Evolutionary conservation across 1,140 invertebrate species (phyloP).

Genomic region (Batillaria attramentaria): DNA sequence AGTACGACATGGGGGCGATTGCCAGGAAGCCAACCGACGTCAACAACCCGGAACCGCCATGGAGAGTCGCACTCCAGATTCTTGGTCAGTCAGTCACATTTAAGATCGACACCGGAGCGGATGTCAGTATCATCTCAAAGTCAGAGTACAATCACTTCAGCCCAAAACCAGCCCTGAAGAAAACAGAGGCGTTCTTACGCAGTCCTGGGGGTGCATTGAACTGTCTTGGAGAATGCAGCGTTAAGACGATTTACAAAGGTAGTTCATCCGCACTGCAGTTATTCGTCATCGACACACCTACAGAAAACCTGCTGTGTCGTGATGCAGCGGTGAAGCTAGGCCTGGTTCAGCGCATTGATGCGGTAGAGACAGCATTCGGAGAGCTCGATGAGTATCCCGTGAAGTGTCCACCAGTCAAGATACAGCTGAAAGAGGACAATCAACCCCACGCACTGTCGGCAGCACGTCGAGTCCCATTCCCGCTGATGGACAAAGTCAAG

Average conservation of each 20-base stretch:
- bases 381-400: too few species aligned
- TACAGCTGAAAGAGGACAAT: not conserved
- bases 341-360: not conserved
- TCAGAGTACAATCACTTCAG: not conserved
- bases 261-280: not conserved
- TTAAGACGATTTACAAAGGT: not conserved
- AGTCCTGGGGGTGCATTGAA: conserved; percentile 1
- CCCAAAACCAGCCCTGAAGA: not conserved
- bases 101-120: conserved; percentile 38
- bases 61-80: not conserved
- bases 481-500: conserved; percentile 12
- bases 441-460: not conserved
- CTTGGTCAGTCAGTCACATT: not conserved
- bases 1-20: too few species aligned
- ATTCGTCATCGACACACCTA: not conserved
- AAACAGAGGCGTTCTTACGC: not conserved
- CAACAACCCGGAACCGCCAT: not conserved
- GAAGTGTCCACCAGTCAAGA: not conserved
- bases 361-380: too few species aligned
- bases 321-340: not conserved
- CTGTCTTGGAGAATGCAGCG: not conserved
- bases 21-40: too few species aligned
- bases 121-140: conserved; percentile 19
- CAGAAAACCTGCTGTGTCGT: conserved; percentile 14
- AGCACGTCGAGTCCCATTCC: conserved; percentile 17